Conservation (phyloP, 2,888 invertebrate species). For the Alloscopus bannaensis region DNA sequence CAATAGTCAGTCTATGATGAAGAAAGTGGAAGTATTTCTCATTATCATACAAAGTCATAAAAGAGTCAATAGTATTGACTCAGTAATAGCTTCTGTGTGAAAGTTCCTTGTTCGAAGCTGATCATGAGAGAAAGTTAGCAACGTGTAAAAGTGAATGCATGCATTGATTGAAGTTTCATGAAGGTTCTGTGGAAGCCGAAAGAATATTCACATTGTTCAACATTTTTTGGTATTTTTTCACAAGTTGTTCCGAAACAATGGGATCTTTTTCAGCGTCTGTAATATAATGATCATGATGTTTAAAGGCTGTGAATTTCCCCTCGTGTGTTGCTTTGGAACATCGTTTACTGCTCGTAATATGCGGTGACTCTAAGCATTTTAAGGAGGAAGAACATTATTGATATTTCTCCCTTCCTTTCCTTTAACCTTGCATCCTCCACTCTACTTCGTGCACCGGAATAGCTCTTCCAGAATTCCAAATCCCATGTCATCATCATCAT, state of each 20-base stretch:
- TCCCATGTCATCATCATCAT: slow-evolving; percentile 2
- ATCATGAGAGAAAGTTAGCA: no score
- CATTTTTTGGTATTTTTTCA: background rate
- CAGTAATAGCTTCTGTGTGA: no score
- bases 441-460: background rate
- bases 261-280: background rate
- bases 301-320: background rate
- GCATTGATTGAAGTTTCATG: no score
- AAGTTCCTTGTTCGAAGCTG: no score
- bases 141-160: no score
- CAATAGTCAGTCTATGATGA: no score
- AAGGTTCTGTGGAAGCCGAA: no score
- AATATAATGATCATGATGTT: background rate
- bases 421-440: background rate
- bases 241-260: background rate
- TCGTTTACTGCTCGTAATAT: background rate
- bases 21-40: no score
- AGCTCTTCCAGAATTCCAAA: slow-evolving; percentile 11
- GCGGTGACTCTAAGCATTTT: background rate
- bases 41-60: no score
- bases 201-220: no score
- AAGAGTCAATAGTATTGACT: no score
- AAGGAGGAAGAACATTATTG: background rate
- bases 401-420: no score
- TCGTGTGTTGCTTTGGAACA: background rate